These are phyloP conservation scores for Scrobipalpa costella DNA, from an alignment of 2,888 invertebrate species.

Conservation along the genomic window DNA sequence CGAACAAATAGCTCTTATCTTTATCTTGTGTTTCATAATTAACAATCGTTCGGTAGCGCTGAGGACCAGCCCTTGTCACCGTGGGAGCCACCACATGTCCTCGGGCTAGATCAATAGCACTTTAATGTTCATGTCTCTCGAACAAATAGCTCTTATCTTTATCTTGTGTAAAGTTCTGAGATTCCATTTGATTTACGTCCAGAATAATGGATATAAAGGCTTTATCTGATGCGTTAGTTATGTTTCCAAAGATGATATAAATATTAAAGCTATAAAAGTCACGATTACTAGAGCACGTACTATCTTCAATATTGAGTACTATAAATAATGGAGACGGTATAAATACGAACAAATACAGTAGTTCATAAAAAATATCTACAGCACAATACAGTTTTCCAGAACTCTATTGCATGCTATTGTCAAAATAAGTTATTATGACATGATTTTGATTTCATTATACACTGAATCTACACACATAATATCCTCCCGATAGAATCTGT, in stretches of 20 bases:
- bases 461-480: no score
- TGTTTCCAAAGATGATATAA: neutral
- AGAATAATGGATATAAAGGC: neutral
- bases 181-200: neutral
- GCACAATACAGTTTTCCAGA: no score
- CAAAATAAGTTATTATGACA: no score
- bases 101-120: conserved; percentile 18
- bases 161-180: neutral
- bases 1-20: no score
- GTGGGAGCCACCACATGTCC: conserved; percentile 17
- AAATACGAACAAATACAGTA: no score
- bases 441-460: no score
- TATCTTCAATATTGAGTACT: neutral
- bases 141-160: conserved; percentile 14
- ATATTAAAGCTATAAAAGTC: neutral
- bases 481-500: no score
- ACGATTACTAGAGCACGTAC: neutral
- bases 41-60: neutral
- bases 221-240: neutral
- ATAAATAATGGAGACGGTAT: no score
- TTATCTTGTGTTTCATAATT: no score
- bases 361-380: no score
- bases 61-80: neutral
- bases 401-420: no score
- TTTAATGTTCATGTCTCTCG: conserved; percentile 18